These are phyloP conservation scores for Craterocephalus amniculus DNA, from an alignment of 2,797 vertebrate species.

Conservation along the genomic window DNA sequence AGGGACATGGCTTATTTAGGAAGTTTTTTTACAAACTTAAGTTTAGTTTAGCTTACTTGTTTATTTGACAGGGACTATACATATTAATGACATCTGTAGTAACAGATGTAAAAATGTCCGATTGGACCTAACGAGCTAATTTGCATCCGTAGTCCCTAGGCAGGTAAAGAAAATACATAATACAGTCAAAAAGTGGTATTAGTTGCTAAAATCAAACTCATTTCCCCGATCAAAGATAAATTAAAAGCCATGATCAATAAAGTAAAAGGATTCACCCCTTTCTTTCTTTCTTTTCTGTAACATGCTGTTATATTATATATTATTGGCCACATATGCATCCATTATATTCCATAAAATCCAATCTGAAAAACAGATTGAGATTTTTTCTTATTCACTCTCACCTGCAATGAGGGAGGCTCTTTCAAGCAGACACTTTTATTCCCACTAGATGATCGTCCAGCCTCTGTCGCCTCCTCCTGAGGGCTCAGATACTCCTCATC, in stretches of 20 bases:
- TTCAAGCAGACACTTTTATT: conserved; percentile 80
- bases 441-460: conserved; percentile 61
- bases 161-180: too few relatives aligned
- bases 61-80: too few relatives aligned
- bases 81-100: too few relatives aligned
- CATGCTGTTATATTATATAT: not conserved
- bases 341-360: not conserved
- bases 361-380: not conserved
- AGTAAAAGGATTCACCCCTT: not conserved
- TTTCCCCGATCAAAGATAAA: not conserved
- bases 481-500: conserved; percentile 91
- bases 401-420: conserved; percentile 90
- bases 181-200: too few relatives aligned
- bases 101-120: too few relatives aligned
- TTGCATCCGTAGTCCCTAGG: too few relatives aligned
- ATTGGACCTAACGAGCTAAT: too few relatives aligned
- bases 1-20: not conserved
- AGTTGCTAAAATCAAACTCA: not conserved
- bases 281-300: not conserved
- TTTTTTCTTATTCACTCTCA: conserved; percentile 57
- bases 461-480: conserved; percentile 88
- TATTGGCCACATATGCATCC: not conserved
- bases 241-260: not conserved
- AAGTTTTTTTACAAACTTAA: not conserved
- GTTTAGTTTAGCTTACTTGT: too few relatives aligned